A percentile compares a stretch with the other conserved stretches of the same genome.
phyloP scores from a whole-genome alignment of 2,113 vertebrate species.

The Limanda limanda region DNA sequence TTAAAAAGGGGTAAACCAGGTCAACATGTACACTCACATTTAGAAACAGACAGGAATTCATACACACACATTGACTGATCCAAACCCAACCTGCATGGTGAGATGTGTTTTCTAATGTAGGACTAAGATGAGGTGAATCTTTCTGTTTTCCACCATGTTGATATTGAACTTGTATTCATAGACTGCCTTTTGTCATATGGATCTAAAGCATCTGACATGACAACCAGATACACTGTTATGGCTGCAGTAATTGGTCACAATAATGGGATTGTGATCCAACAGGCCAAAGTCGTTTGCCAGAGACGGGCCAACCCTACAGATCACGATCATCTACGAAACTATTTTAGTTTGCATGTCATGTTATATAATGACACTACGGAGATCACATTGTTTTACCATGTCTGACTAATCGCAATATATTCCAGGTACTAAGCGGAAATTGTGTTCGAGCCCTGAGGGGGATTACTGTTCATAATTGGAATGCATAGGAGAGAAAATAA shows the following conservation, averaged over 20 bases:
- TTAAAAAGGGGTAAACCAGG: conserved; percentile 61
- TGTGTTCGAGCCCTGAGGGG: conserved; percentile 15
- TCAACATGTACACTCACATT: conserved; percentile 35
- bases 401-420: not conserved
- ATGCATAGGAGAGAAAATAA: conserved; percentile 52
- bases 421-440: conserved; percentile 28
- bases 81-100: conserved; percentile 15
- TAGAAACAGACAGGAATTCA: conserved; percentile 6
- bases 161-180: not conserved
- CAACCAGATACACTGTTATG: not conserved
- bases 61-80: conserved; percentile 24
- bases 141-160: conserved; percentile 4
- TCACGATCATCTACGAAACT: not conserved
- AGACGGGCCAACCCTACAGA: not conserved
- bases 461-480: conserved; percentile 43
- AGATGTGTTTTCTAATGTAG: conserved; percentile 5
- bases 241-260: not conserved
- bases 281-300: not conserved
- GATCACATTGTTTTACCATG: conserved; percentile 31
- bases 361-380: conserved; percentile 29
- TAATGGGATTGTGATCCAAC: not conserved
- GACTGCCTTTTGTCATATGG: not conserved
- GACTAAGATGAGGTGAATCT: conserved; percentile 6
- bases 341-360: not conserved
- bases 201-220: not conserved